Conservation (phyloP, 2,797 vertebrate species). For the Acanthis flammea region DNA sequence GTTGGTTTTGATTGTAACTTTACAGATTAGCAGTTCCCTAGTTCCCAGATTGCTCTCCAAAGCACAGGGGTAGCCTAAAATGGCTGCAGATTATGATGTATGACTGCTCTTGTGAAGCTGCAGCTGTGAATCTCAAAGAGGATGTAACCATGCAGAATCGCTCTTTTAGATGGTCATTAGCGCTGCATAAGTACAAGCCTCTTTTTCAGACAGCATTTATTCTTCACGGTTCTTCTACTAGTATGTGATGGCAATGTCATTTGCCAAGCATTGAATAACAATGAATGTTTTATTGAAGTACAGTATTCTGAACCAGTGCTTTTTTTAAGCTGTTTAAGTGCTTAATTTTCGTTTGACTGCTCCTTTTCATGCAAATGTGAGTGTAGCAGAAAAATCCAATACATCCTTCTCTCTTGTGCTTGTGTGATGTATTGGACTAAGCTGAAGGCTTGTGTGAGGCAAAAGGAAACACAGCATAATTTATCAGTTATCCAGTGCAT, state of each 20-base stretch:
- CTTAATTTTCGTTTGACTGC: slow-evolving; percentile 31
- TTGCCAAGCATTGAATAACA: slow-evolving; percentile 56
- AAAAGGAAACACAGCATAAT: not conserved
- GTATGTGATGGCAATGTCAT: slow-evolving; percentile 17
- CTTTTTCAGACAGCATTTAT: slow-evolving; percentile 45
- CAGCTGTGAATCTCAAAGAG: slow-evolving; percentile 49
- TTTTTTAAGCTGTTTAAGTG: slow-evolving; percentile 45
- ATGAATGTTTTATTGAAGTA: slow-evolving; percentile 62
- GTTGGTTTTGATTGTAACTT: not conserved
- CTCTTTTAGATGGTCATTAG: slow-evolving; percentile 44
- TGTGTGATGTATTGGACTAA: not conserved
- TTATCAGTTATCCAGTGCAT: not conserved
- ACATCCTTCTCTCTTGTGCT: not conserved
- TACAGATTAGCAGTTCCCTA: not conserved
- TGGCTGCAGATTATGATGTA: slow-evolving; percentile 59
- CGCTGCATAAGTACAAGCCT: slow-evolving; percentile 9
- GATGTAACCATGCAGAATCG: slow-evolving; percentile 38
- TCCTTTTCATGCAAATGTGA: slow-evolving; percentile 48
- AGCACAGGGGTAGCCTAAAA: slow-evolving; percentile 31
- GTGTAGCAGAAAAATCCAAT: slow-evolving; percentile 11
- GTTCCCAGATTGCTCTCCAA: not conserved
- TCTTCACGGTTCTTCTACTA: slow-evolving; percentile 39
- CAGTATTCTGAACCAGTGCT: slow-evolving; percentile 42
- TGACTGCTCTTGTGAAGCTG: slow-evolving; percentile 37
- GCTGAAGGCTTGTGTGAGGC: not conserved